A percentile compares a stretch with the other conserved stretches of the same genome.
Evolutionary conservation across 2,888 invertebrate genomes (phyloP).

Genomic region (Lordiphosa fenestrarum): DNA sequence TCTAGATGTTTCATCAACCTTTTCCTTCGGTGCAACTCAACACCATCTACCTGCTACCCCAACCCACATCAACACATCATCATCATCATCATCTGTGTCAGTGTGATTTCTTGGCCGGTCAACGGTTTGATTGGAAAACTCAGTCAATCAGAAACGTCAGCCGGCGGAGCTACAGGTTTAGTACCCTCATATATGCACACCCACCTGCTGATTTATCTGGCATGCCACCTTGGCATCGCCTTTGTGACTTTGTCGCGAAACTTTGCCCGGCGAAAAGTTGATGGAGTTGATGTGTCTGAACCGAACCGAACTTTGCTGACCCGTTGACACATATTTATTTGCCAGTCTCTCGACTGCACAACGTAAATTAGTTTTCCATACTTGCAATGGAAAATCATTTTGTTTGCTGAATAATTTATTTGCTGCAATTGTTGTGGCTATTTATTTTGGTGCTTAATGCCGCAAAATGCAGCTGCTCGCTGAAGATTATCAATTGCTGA

Average conservation of each 20-base stretch:
- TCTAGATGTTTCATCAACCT: too few relatives aligned
- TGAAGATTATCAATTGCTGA: constrained; percentile 24
- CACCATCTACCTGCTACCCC: background rate
- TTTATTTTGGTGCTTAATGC: constrained; percentile 58
- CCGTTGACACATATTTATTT: constrained; percentile 32
- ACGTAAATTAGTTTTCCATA: constrained; percentile 62
- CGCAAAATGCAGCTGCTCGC: constrained; percentile 44
- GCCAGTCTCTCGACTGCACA: constrained; percentile 19
- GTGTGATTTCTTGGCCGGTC: constrained; percentile 38
- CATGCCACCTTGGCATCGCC: constrained; percentile 1
- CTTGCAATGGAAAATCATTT: background rate
- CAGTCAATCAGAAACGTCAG: constrained; percentile 67
- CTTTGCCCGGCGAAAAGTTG: constrained; percentile 14
- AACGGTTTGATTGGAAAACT: constrained; percentile 77
- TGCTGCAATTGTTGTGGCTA: constrained; percentile 38
- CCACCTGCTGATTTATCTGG: constrained; percentile 24
- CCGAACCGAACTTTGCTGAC: constrained; percentile 20
- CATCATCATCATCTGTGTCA: constrained; percentile 13
- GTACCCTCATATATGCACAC: background rate
- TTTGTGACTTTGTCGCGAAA: constrained; percentile 13
- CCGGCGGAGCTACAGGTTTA: constrained; percentile 43
- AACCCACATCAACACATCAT: constrained; percentile 15
- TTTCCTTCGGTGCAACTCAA: constrained; percentile 13
- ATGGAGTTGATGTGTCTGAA: constrained; percentile 10
- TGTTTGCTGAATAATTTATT: constrained; percentile 19